Conservation (phyloP, 2,888 invertebrate genomes). For the Ophonus ardosiacus region DNA sequence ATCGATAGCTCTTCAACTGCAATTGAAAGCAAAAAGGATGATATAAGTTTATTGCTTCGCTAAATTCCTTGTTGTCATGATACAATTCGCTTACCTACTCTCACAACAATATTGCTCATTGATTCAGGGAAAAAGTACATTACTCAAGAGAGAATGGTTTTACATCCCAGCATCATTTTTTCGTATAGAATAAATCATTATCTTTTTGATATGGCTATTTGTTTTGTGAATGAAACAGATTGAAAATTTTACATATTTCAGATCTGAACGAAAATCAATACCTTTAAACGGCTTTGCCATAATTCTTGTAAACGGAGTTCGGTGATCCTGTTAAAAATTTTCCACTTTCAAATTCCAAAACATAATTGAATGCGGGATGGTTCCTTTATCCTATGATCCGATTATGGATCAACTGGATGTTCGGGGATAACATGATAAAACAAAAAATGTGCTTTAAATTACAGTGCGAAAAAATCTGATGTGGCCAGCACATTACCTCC, state of each 20-base stretch:
- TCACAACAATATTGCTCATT: neutral
- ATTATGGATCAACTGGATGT: neutral
- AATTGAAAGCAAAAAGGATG: constrained; percentile 20
- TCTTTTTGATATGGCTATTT: too few relatives aligned
- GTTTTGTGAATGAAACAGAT: neutral
- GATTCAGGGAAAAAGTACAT: neutral
- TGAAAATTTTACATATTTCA: neutral
- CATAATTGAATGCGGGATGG: neutral
- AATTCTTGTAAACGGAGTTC: neutral
- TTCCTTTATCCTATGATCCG: neutral
- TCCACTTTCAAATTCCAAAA: neutral
- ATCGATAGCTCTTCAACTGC: constrained; percentile 25
- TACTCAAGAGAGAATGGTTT: neutral
- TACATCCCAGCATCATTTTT: neutral
- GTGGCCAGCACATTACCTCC: too few relatives aligned
- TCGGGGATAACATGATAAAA: neutral
- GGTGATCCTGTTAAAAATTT: neutral
- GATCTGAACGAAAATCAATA: neutral
- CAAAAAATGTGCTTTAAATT: neutral
- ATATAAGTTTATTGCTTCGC: constrained; percentile 4
- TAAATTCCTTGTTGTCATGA: neutral
- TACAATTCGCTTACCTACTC: neutral
- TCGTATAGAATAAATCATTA: too few relatives aligned
- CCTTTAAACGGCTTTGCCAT: neutral
- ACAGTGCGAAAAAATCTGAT: neutral